Conservation (phyloP, 2,888 invertebrate genomes). For the Xestia ashworthii region DNA sequence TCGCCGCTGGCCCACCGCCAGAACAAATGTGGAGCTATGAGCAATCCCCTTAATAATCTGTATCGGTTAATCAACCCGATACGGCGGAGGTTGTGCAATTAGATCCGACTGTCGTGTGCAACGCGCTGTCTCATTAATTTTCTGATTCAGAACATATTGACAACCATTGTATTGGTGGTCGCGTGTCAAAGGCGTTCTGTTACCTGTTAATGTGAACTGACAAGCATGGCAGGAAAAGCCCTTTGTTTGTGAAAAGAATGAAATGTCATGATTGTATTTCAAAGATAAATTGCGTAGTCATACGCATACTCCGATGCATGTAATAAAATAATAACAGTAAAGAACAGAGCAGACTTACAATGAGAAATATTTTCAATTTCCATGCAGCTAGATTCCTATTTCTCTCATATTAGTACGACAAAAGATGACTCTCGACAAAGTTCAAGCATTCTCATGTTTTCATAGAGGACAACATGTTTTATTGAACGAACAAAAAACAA, state of each 20-base stretch:
- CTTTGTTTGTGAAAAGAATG: slow-evolving; percentile 31
- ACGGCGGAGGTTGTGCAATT: slow-evolving; percentile 80
- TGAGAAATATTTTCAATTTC: slow-evolving; percentile 9
- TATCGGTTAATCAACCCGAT: slow-evolving; percentile 89
- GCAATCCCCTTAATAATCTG: slow-evolving; percentile 86
- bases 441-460: slow-evolving; percentile 34
- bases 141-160: slow-evolving; percentile 57
- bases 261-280: background rate
- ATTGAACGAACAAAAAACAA: slow-evolving; percentile 23
- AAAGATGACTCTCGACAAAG: slow-evolving; percentile 31
- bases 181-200: slow-evolving; percentile 32
- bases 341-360: background rate
- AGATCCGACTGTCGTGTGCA: slow-evolving; percentile 67
- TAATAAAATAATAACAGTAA: background rate
- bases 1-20: slow-evolving; percentile 83
- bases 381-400: background rate
- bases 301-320: too few species aligned
- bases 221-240: background rate
- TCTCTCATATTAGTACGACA: slow-evolving; percentile 30
- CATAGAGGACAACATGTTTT: slow-evolving; percentile 33
- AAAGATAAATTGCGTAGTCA: background rate
- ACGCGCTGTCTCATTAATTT: slow-evolving; percentile 64
- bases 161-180: slow-evolving; percentile 40
- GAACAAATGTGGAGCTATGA: slow-evolving; percentile 84
- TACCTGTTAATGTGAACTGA: slow-evolving; percentile 23